A percentile compares a stretch with the other conserved stretches of the same genome.
Conservation (phyloP, 64 coral and sea anemone species). For the Pocillopora damicornis region DNA sequence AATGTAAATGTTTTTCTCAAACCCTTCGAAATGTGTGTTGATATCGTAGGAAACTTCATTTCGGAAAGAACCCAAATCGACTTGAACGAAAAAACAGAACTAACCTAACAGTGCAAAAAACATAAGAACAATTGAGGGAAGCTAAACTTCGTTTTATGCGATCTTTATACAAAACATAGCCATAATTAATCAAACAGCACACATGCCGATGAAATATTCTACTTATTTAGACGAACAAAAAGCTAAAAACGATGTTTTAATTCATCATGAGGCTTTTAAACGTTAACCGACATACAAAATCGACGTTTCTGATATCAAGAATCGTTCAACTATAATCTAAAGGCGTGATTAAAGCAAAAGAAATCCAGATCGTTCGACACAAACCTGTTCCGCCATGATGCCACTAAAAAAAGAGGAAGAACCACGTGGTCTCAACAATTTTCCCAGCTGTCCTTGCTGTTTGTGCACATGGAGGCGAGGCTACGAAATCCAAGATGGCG, state of each 20-base stretch:
- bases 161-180: neutral
- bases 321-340: neutral
- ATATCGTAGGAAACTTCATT: too few relatives aligned
- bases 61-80: too few relatives aligned
- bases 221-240: neutral
- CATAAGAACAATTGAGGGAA: neutral
- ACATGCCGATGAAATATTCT: neutral
- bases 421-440: slow-evolving; percentile 79
- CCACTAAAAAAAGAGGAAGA: slow-evolving; percentile 80
- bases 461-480: slow-evolving; percentile 37
- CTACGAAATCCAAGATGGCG: slow-evolving; percentile 73
- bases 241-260: neutral
- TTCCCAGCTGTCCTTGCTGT: slow-evolving; percentile 55
- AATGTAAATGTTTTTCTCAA: too few relatives aligned
- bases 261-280: neutral
- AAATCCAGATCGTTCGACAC: neutral
- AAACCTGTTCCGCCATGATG: slow-evolving; percentile 92
- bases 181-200: neutral
- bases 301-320: neutral
- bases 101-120: too few relatives aligned
- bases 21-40: too few relatives aligned
- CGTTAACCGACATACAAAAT: neutral
- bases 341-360: neutral
- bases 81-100: too few relatives aligned
- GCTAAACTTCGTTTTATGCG: neutral